Evolutionary conservation across 1,140 invertebrate genomes (phyloP).

Genomic region (Glomeris maerens): DNA sequence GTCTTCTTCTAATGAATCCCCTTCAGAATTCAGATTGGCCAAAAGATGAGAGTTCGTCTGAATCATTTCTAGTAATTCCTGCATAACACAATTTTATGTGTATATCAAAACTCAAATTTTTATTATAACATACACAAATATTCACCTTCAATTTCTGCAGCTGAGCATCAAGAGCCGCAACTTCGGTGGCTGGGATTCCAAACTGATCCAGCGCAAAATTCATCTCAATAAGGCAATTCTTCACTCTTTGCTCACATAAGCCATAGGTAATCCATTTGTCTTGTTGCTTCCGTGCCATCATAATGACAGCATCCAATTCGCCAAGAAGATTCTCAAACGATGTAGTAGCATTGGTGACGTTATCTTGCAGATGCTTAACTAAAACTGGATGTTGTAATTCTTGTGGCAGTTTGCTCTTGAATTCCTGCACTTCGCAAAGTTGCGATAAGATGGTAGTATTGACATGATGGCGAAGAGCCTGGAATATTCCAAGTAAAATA

Average conservation of each 20-base stretch:
- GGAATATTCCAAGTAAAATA: too few relatives aligned
- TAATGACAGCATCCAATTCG: not conserved
- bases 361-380: not conserved
- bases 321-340: not conserved
- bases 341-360: not conserved
- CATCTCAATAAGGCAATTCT: not conserved
- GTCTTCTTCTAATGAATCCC: too few relatives aligned
- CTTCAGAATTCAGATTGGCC: too few relatives aligned
- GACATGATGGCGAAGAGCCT: too few relatives aligned
- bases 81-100: too few relatives aligned
- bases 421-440: not conserved
- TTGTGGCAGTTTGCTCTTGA: not conserved
- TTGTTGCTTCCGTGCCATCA: not conserved
- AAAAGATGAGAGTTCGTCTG: too few relatives aligned
- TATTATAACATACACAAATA: too few relatives aligned
- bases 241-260: not conserved
- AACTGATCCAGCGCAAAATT: slow-evolving; percentile 2
- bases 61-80: not conserved
- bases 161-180: slow-evolving; percentile 3
- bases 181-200: slow-evolving; percentile 5
- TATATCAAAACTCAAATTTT: too few relatives aligned
- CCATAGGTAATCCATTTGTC: not conserved
- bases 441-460: too few relatives aligned
- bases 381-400: not conserved
- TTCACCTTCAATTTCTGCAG: not conserved